A percentile compares a stretch with the other conserved stretches of the same genome.
phyloP scores from a whole-genome alignment of 1,140 invertebrate genomes.

The Drosophila pandora region DNA sequence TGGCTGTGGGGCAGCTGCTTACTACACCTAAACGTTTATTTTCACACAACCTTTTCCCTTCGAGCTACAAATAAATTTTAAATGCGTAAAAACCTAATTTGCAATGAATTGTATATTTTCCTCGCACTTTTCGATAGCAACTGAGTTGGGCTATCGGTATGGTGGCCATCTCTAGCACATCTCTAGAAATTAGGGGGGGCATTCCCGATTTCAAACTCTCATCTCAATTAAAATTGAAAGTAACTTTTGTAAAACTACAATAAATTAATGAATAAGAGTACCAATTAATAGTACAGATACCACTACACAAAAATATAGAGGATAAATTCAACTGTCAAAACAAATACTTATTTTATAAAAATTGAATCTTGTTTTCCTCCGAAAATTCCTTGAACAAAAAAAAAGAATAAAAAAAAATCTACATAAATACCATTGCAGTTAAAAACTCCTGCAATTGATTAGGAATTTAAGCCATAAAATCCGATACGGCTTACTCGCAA shows the following conservation, averaged over 20 bases:
- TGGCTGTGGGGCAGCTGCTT: slow-evolving; percentile 1
- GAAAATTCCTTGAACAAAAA: not conserved
- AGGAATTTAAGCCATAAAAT: not conserved
- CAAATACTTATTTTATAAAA: not conserved
- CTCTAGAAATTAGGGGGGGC: slow-evolving; percentile 3
- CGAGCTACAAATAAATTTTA: slow-evolving; percentile 12
- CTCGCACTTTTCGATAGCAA: slow-evolving; percentile 34
- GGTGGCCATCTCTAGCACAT: slow-evolving; percentile 11
- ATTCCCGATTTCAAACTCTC: slow-evolving; percentile 3
- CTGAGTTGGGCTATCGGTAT: slow-evolving; percentile 8
- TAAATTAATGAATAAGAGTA: not conserved
- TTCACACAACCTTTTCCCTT: slow-evolving; percentile 2
- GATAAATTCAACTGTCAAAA: not conserved
- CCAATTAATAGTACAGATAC: not conserved
- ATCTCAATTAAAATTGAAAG: not conserved
- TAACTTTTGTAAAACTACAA: not conserved
- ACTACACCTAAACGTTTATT: not conserved
- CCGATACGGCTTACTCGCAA: not conserved
- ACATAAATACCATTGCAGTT: not conserved
- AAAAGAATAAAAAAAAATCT: not conserved
- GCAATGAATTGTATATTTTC: slow-evolving; percentile 39
- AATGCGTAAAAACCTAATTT: slow-evolving; percentile 41
- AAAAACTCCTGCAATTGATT: not conserved
- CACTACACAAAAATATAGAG: not conserved
- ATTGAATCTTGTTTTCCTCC: not conserved